Percentiles rank a stretch among this genome's conserved stretches.
These are phyloP conservation scores for Kryphioiulus occultus DNA, from an alignment of 2,888 invertebrate genomes.

Conservation along the genomic window DNA sequence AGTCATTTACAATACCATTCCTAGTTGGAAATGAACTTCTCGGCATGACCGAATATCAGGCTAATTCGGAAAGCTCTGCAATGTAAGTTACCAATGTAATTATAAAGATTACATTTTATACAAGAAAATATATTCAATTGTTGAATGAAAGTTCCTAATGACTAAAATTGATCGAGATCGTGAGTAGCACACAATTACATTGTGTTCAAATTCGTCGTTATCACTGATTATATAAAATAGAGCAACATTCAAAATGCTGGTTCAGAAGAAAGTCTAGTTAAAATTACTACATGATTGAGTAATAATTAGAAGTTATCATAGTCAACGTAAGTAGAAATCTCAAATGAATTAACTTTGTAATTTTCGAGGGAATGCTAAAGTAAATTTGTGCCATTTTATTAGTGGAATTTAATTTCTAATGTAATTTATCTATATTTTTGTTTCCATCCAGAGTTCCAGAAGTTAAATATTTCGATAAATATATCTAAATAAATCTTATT, in stretches of 20 bases:
- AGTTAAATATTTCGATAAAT: background rate
- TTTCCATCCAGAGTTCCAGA: background rate
- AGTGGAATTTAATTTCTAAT: background rate
- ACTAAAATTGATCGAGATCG: conserved; percentile 33
- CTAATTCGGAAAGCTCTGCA: too few relatives aligned
- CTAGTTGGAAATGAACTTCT: too few relatives aligned
- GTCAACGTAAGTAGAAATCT: background rate
- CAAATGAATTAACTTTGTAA: background rate
- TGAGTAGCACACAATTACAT: background rate
- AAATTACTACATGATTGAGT: background rate
- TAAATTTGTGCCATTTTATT: background rate
- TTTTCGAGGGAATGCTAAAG: conserved; percentile 1
- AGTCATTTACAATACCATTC: too few relatives aligned
- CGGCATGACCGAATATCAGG: too few relatives aligned
- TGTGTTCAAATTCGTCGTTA: conserved; percentile 14
- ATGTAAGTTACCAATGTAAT: too few relatives aligned
- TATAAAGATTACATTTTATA: too few relatives aligned
- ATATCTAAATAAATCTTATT: background rate
- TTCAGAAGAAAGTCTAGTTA: background rate
- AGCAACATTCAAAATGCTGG: background rate
- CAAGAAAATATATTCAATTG: conserved; percentile 16
- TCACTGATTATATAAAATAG: conserved; percentile 32
- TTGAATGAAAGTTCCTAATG: background rate
- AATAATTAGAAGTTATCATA: background rate
- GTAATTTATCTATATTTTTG: background rate